These are phyloP conservation scores for Tragopan temminckii DNA, from an alignment of 2,797 vertebrate genomes.

Conservation along the genomic window DNA sequence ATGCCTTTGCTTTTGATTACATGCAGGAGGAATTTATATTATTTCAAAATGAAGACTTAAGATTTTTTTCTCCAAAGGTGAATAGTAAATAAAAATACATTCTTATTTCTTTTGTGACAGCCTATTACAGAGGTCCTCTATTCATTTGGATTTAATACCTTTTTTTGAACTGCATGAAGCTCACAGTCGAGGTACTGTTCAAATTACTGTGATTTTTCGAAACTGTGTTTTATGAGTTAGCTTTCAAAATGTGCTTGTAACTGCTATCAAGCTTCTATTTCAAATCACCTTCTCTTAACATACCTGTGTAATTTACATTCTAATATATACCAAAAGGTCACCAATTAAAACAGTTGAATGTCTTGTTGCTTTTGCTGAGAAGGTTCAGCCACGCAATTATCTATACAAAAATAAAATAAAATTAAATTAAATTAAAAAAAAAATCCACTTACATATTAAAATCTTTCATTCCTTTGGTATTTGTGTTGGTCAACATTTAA, in stretches of 20 bases:
- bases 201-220: background rate
- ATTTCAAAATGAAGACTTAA: conserved; percentile 22
- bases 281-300: conserved; percentile 20
- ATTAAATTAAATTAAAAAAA: background rate
- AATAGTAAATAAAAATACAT: conserved; percentile 43
- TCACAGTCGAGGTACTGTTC: background rate
- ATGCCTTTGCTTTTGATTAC: conserved; percentile 22
- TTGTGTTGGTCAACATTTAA: background rate
- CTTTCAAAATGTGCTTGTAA: conserved; percentile 3
- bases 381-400: background rate
- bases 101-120: conserved; percentile 33
- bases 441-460: background rate
- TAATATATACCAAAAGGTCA: background rate
- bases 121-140: background rate
- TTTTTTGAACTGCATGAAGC: conserved; percentile 50
- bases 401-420: background rate
- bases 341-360: background rate
- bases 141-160: conserved; percentile 42
- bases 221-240: background rate
- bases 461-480: background rate
- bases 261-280: background rate
- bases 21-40: background rate
- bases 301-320: background rate
- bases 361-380: background rate
- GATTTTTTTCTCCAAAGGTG: conserved; percentile 45